These are phyloP conservation scores for Lates japonicus DNA, from an alignment of 2,797 vertebrate species.

Conservation along the genomic window DNA sequence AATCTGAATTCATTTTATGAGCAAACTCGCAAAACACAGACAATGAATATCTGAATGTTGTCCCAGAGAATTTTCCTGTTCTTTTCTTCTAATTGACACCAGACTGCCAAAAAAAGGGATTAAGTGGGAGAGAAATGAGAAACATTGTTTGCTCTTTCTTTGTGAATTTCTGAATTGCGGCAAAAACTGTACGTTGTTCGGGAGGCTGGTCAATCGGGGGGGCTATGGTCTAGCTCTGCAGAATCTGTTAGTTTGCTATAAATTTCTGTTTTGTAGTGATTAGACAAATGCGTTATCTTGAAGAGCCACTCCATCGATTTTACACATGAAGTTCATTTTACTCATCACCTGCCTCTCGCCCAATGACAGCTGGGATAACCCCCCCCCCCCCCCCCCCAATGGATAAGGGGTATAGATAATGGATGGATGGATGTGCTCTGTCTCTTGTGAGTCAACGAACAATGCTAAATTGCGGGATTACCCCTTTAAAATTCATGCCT, in stretches of 20 bases:
- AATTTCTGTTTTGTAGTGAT: not conserved
- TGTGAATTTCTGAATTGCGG: slow-evolving; percentile 21
- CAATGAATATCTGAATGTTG: slow-evolving; percentile 44
- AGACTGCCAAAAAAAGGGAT: slow-evolving; percentile 36
- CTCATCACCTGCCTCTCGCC: too few relatives aligned
- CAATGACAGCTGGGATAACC: too few relatives aligned
- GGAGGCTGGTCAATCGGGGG: not conserved
- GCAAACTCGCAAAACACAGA: slow-evolving; percentile 36
- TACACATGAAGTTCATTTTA: not conserved
- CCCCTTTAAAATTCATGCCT: slow-evolving; percentile 10
- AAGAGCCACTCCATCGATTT: not conserved
- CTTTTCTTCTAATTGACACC: slow-evolving; percentile 35
- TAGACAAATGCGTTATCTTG: slow-evolving; percentile 2
- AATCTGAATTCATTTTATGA: slow-evolving; percentile 48
- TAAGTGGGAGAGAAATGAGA: slow-evolving; percentile 34
- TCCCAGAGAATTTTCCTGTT: slow-evolving; percentile 25
- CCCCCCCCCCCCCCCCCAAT: too few relatives aligned
- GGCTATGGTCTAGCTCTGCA: not conserved
- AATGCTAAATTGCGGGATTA: slow-evolving; percentile 1
- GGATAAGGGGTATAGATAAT: too few relatives aligned
- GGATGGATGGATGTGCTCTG: not conserved
- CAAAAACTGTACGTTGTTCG: not conserved
- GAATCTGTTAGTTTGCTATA: not conserved
- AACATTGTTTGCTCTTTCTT: slow-evolving; percentile 23
- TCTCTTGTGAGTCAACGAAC: not conserved